Evolutionary conservation across 2,888 invertebrate genomes (phyloP).

Genomic region (Callyntrura sp.): DNA sequence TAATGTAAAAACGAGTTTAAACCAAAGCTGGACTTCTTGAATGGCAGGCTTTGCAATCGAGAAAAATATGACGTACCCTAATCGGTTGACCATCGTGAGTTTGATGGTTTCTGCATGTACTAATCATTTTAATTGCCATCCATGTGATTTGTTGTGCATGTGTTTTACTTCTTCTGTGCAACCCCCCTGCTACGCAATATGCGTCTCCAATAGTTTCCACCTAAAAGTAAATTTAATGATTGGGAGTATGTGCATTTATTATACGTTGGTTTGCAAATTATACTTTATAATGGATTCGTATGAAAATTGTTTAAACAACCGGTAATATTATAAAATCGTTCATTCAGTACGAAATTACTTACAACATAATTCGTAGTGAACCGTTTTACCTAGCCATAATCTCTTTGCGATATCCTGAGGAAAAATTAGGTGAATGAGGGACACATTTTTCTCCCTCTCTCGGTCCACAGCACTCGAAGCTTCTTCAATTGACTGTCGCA

Average conservation of each 20-base stretch:
- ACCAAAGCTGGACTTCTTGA: too few species aligned
- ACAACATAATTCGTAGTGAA: neutral
- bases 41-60: too few species aligned
- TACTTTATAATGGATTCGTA: too few species aligned
- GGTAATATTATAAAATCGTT: neutral
- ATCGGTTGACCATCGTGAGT: slow-evolving; percentile 97
- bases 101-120: slow-evolving; percentile 93
- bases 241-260: neutral
- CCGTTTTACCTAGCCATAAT: slow-evolving; percentile 93
- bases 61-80: slow-evolving; percentile 88
- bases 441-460: slow-evolving; percentile 97
- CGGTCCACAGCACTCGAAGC: slow-evolving; percentile 96
- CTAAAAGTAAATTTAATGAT: slow-evolving; percentile 86
- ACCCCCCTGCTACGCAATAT: slow-evolving; percentile 97
- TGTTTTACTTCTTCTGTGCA: slow-evolving; percentile 93
- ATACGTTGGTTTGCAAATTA: too few species aligned
- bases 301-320: too few species aligned
- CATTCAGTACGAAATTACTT: neutral
- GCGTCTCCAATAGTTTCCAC: slow-evolving; percentile 99
- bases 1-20: too few species aligned
- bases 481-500: slow-evolving; percentile 97
- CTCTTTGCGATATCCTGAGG: slow-evolving; percentile 97
- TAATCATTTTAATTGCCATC: slow-evolving; percentile 98
- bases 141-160: slow-evolving; percentile 98
- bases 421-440: slow-evolving; percentile 96